Evolutionary conservation across 2,797 vertebrate species (phyloP).

Genomic region (Cynopterus sphinx): DNA sequence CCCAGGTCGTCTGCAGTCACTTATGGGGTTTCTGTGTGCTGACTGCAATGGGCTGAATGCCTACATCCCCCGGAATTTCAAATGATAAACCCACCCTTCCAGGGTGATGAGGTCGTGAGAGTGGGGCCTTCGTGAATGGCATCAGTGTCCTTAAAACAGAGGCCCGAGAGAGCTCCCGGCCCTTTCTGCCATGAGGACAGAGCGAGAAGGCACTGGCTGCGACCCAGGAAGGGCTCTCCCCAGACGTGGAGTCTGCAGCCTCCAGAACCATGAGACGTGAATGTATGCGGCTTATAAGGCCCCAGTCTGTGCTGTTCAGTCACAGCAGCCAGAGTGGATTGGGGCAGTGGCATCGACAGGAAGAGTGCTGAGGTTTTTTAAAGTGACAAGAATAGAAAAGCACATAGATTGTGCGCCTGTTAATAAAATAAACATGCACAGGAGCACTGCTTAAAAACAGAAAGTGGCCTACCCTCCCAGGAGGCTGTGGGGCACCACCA

Average conservation of each 20-base stretch:
- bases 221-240: not conserved
- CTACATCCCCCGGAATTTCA: not conserved
- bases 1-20: not conserved
- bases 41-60: not conserved
- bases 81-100: not conserved
- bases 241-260: not conserved
- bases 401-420: not conserved
- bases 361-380: not conserved
- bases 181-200: not conserved
- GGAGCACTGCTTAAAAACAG: too few species aligned
- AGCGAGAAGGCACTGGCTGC: not conserved
- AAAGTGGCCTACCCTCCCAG: conserved; percentile 87
- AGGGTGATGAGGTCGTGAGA: too few species aligned
- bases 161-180: not conserved
- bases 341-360: accelerated
- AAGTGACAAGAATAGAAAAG: not conserved
- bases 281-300: not conserved
- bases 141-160: not conserved
- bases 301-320: not conserved
- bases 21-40: not conserved
- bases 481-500: conserved; percentile 96
- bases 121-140: not conserved
- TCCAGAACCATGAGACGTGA: not conserved
- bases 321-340: accelerated
- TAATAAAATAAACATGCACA: accelerated